Evolutionary conservation across 1,140 invertebrate species (phyloP).

Genomic region (Metaphire vulgaris): DNA sequence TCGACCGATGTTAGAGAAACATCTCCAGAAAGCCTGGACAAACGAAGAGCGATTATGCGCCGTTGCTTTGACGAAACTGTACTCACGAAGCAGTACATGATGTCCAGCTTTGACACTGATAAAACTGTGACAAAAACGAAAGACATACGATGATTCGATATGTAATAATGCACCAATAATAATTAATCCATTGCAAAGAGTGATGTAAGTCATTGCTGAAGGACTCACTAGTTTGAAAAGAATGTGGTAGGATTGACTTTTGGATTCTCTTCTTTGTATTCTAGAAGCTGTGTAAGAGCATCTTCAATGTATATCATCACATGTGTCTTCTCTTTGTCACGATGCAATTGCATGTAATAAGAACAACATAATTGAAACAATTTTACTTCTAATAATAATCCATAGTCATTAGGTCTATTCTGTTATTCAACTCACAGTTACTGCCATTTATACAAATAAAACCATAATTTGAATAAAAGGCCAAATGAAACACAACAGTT

Average conservation of each 20-base stretch:
- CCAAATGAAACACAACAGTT: too few relatives aligned
- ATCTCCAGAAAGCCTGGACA: constrained; percentile 48
- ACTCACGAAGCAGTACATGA: constrained; percentile 50
- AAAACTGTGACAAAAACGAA: constrained; percentile 39
- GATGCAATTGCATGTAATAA: background rate
- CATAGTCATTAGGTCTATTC: background rate
- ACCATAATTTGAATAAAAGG: too few relatives aligned
- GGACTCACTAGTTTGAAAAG: constrained; percentile 50
- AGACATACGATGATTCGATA: background rate
- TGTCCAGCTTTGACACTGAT: constrained; percentile 47
- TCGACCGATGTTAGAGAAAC: constrained; percentile 46
- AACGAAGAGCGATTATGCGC: constrained; percentile 50
- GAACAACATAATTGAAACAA: background rate
- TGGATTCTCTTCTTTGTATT: constrained; percentile 48
- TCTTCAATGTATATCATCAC: constrained; percentile 50
- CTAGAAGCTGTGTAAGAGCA: constrained; percentile 45
- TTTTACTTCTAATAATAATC: background rate
- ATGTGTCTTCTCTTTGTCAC: constrained; percentile 38
- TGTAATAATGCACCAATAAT: too few relatives aligned
- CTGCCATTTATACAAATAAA: too few relatives aligned
- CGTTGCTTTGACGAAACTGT: constrained; percentile 43
- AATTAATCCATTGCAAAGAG: too few relatives aligned
- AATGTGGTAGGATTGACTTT: constrained; percentile 49
- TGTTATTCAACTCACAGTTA: background rate
- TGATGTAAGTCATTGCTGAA: constrained; percentile 5